Evolutionary conservation across 2,888 invertebrate species (phyloP), one percentile per base, ranked within the genome.

Genomic region (Erebia aethiops): DNA sequence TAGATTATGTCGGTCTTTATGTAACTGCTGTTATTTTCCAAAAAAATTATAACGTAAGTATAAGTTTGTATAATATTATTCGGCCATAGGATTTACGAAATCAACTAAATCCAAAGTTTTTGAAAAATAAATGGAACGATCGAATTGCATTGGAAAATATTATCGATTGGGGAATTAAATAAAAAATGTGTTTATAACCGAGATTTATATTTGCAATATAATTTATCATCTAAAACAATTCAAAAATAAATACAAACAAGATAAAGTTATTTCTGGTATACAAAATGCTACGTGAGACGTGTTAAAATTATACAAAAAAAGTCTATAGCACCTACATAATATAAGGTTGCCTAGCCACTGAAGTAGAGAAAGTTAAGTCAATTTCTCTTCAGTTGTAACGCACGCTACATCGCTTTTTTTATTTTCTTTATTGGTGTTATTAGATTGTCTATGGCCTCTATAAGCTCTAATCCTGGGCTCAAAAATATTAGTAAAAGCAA

Each of bases 101-200:
- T 0, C 35, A 35, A 5, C 35, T 35, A 35, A 35, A 35, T 35
- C 35, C 35, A 35, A 7, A 35, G 26, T 26, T 26, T 26, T 26
- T 35, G 35, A 35, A 26, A 26, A 26, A 35, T 35, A 35, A 35
- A 35, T 35, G 35, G 35, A 35, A 35, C 35, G 7, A 35, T 35
- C 35, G 35, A 35, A 35, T 35, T 35, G 35, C 35, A 35, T 35
- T 35, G 35, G 2, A 35, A 35, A 35, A 35, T 7, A 35, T 35
- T 35, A 35, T 35, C 35, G 35, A 7, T 7, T 35, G 35, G 7
- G 35, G n/a, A 16, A 49, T 51, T 14, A 21, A n/a, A 69, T 84
- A 81, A 83, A 78, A 87, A 80, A 79, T 66, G 49, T 58, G 61
- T 62, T 74, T 73, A 21, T 76, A 77, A 74, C 75, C 62, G 73